A percentile compares a stretch with the other conserved stretches of the same genome.
These are phyloP conservation scores for Pelodytes ibericus DNA, from an alignment of 2,797 vertebrate species.

Conservation along the genomic window DNA sequence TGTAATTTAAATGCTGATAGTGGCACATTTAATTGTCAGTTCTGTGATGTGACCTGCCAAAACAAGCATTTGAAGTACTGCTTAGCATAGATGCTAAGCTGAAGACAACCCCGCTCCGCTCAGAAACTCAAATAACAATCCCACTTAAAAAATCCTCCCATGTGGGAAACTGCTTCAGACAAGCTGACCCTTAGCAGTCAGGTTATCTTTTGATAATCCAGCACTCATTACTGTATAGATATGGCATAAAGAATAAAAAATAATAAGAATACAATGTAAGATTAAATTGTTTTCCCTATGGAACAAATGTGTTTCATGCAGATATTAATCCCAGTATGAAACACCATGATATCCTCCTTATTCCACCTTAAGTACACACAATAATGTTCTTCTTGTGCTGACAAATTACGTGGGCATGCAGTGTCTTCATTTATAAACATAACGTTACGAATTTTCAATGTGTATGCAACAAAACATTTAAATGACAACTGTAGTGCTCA, in stretches of 20 bases:
- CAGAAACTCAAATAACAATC: constrained; percentile 51
- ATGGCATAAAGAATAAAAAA: not conserved
- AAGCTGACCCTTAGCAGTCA: constrained; percentile 21
- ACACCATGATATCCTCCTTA: too few relatives aligned
- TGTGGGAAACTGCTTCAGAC: constrained; percentile 17
- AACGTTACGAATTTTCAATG: too few relatives aligned
- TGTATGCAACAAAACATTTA: too few relatives aligned
- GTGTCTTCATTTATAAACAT: too few relatives aligned
- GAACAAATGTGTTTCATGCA: too few relatives aligned
- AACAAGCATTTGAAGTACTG: constrained; percentile 53
- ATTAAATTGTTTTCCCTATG: too few relatives aligned
- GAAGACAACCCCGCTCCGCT: constrained; percentile 45
- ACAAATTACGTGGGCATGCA: too few relatives aligned
- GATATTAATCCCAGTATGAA: too few relatives aligned
- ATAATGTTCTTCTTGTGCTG: too few relatives aligned
- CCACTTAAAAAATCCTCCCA: constrained; percentile 38
- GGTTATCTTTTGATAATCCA: constrained; percentile 48
- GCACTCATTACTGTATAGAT: constrained; percentile 27
- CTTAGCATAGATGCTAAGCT: constrained; percentile 47
- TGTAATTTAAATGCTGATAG: constrained; percentile 55
- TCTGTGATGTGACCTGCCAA: constrained; percentile 54
- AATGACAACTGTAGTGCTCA: too few relatives aligned
- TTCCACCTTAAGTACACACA: too few relatives aligned
- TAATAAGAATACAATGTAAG: not conserved
- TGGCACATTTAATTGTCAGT: constrained; percentile 55